Percentiles rank a stretch among this genome's conserved stretches.
phyloP scores from a whole-genome alignment of 2,797 vertebrate species.

The Botia kubotai region DNA sequence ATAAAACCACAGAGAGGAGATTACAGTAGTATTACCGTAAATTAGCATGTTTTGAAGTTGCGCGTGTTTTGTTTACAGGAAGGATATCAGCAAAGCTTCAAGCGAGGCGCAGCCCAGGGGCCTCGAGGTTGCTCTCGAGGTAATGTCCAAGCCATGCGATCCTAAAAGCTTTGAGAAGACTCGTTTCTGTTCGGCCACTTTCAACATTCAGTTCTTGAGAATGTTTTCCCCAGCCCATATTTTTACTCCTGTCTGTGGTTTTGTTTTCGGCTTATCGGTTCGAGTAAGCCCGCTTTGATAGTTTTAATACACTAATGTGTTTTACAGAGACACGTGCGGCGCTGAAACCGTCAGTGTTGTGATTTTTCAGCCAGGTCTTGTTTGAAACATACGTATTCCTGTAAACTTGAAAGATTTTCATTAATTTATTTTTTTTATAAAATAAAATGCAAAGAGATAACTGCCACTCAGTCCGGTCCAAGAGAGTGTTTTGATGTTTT shows the following conservation, averaged over 20 bases:
- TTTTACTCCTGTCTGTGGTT: constrained; percentile 68
- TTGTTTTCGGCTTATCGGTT: constrained; percentile 66
- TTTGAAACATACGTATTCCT: constrained; percentile 85
- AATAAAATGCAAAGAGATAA: constrained; percentile 85
- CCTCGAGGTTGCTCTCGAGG: constrained; percentile 93
- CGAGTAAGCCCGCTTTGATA: constrained; percentile 76
- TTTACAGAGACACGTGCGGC: constrained; percentile 73
- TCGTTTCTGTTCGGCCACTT: constrained; percentile 72
- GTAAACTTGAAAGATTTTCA: constrained; percentile 89
- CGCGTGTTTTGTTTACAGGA: constrained; percentile 77
- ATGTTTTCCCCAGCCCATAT: constrained; percentile 77
- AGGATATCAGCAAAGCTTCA: constrained; percentile 97
- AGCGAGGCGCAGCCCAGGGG: constrained; percentile 93
- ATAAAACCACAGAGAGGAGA: not conserved
- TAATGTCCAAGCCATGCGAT: constrained; percentile 82
- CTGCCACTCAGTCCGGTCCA: constrained; percentile 77
- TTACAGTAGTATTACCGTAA: not conserved
- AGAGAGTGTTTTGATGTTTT: constrained; percentile 64
- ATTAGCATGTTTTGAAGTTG: not conserved
- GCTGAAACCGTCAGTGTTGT: constrained; percentile 77
- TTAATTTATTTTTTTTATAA: constrained; percentile 90
- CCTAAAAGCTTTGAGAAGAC: constrained; percentile 73
- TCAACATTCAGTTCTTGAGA: constrained; percentile 82
- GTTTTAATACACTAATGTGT: constrained; percentile 75
- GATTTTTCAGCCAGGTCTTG: constrained; percentile 75